Base-by-base conservation (phyloP, 2,113 vertebrate species). In the Phalacrocorax pelagicus region DNA sequence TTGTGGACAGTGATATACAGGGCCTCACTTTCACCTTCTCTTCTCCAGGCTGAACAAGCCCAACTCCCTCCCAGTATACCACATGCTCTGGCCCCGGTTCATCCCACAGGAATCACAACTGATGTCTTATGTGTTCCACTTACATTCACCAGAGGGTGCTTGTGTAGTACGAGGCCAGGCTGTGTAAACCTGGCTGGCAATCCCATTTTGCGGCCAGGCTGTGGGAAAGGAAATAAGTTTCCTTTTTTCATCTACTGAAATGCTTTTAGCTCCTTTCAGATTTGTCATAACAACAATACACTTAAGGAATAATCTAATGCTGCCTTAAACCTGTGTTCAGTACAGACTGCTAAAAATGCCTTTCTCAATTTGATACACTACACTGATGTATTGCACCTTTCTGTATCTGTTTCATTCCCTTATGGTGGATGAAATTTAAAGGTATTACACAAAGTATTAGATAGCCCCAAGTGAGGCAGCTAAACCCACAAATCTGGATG, bases 181-280 rank as follows among this genome's bases (percentile, higher is more conserved):
- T 65, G 55, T 12, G 36, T 30, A 61, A 89, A 73, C 42, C 44
- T 34, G n/a, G 38, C 80, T 66, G 21, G 38, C 51, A 80, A 86
- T 71, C 55, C 40, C 38, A 66, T 72, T 92, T 90, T 57, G 63
- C 57, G 59, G 70, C 47, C 38, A 58, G n/a, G 26, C 74, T 94
- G 52, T 78, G 82, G 66, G 72, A 95, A 97, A 94, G 65, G 51
- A 94, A 94, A 82, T 34, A 61, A 62, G 63, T 84, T 94, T 92
- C 63, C 49, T 74, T 88, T 95, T 94, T 77, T 59, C 44, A 71
- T 58, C 80, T 78, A 67, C 8, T 73, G 40, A 97, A 97, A 94
- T 91, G 96, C 97, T 97, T 97, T 98, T 97, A 97, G 91, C 84
- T 88, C 65, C 73, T 91, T 94, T 95, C 88, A 96, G 75, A 67